These are phyloP conservation scores for Platichthys stellatus DNA, from an alignment of 2,113 vertebrate genomes.

Conservation along the genomic window DNA sequence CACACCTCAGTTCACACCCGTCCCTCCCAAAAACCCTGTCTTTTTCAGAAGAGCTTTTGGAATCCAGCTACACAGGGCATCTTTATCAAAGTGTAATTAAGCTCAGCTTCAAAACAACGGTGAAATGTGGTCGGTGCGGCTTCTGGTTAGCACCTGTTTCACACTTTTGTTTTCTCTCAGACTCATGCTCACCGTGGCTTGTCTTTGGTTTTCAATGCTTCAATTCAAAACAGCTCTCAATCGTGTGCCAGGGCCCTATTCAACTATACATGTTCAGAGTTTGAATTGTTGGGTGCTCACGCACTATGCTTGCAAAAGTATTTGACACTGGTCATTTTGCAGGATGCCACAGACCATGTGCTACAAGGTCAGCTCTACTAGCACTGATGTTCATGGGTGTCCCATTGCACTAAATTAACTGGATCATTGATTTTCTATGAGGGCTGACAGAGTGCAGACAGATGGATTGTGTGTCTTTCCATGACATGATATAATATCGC, in stretches of 20 bases:
- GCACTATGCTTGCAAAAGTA: neutral
- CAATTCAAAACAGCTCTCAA: neutral
- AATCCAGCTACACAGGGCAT: neutral
- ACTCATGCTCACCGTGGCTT: neutral
- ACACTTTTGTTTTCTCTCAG: slow-evolving; percentile 1
- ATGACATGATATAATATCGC: slow-evolving; percentile 25
- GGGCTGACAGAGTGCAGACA: slow-evolving; percentile 54
- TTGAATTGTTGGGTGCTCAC: slow-evolving; percentile 7
- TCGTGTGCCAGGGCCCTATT: neutral
- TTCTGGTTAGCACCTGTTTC: slow-evolving; percentile 36
- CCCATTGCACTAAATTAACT: slow-evolving; percentile 64
- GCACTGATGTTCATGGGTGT: slow-evolving; percentile 53
- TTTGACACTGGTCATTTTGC: slow-evolving; percentile 37
- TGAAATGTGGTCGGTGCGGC: slow-evolving; percentile 13
- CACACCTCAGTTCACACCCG: neutral
- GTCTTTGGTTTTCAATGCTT: slow-evolving; percentile 5
- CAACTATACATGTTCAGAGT: neutral
- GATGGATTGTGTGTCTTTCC: slow-evolving; percentile 34
- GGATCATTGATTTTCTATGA: slow-evolving; percentile 74
- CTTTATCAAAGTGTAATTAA: too few species aligned
- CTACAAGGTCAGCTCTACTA: slow-evolving; percentile 54
- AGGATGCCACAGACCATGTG: slow-evolving; percentile 22
- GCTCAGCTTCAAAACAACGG: neutral
- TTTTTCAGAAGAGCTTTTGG: neutral
- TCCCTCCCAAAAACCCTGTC: neutral